These are phyloP conservation scores for Sesia apiformis DNA, from an alignment of 2,888 invertebrate species.

Conservation along the genomic window DNA sequence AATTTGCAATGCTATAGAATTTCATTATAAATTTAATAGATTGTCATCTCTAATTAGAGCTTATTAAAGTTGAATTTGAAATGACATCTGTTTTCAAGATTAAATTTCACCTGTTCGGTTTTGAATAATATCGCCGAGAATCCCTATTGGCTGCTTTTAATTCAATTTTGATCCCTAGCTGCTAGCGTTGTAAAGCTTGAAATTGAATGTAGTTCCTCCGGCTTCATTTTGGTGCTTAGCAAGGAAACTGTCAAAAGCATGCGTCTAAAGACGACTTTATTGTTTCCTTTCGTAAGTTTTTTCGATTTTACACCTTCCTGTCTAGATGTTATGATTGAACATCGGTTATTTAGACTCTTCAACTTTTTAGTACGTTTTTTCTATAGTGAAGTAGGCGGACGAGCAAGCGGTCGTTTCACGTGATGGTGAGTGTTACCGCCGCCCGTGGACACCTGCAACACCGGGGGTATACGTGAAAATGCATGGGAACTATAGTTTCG, in stretches of 20 bases:
- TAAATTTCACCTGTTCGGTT: not conserved
- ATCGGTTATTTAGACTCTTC: not conserved
- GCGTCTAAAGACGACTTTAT: conserved; percentile 15
- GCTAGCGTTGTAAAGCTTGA: not conserved
- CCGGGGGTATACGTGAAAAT: too few relatives aligned
- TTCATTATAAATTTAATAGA: conserved; percentile 11
- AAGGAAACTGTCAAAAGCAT: conserved; percentile 39
- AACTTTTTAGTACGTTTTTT: not conserved
- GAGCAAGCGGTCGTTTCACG: too few relatives aligned
- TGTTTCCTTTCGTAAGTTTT: conserved; percentile 7
- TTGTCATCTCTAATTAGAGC: conserved; percentile 7
- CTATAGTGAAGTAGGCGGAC: too few relatives aligned
- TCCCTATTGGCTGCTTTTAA: not conserved
- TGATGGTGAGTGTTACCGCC: too few relatives aligned
- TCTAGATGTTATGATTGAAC: not conserved
- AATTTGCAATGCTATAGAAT: conserved; percentile 3
- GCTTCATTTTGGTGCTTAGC: conserved; percentile 17
- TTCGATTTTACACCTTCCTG: conserved; percentile 3
- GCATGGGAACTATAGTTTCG: too few relatives aligned
- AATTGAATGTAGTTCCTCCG: not conserved
- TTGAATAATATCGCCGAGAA: not conserved
- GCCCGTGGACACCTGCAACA: too few relatives aligned
- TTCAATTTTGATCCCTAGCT: not conserved
- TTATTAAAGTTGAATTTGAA: conserved; percentile 10
- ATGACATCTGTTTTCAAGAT: not conserved